Base-by-base conservation (phyloP, 2,888 invertebrate species). In the Orgyia antiqua region DNA sequence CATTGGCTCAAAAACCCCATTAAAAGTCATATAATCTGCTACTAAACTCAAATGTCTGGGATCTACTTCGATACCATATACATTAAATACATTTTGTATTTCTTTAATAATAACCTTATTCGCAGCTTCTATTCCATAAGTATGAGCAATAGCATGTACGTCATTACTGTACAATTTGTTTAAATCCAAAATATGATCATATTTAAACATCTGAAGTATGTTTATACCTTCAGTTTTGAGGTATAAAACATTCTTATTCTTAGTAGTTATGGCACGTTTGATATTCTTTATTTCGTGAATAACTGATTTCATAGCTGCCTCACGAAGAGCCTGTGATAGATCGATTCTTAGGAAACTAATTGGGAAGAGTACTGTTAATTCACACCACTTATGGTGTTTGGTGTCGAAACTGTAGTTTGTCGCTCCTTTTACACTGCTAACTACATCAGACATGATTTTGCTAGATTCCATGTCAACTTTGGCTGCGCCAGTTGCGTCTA, bases 1-100 rank as follows among this genome's bases (percentile, higher is more conserved):
- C 74, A 99, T 91, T 0, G 99, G 94, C 58, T 93, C 92, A 63
- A 94, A 97, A 1, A 88, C 84, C 0, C 99, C 99, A 58, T 94
- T 94, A 54, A 92, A 96, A 0, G 98, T 99, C 99, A 99, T 99
- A 68, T 98, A 99, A 80, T 99, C 99, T 0, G 99, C 95, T 30
- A 99, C 91, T 3, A 99, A 83, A 0, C 92, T 91, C 58, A 99
- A 88, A 89, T 99, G 99, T 12, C 99, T 89, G 0, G 94, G 92
- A 79, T 99, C 96, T 2, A 99, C 98, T 5, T 91, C 91, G 58
- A 99, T 99, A 13, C 98, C 98, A 60, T 99, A 99, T 1, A 96
- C 97, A 50, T 94, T 94, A 75, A 99, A 99, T 17, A 99, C 99
- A 64, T 96, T 94, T 69, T 94, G 92, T 25, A 99, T 93, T 88